phyloP scores from a whole-genome alignment of 2,113 vertebrate genomes.

The Oncorhynchus gorbuscha region DNA sequence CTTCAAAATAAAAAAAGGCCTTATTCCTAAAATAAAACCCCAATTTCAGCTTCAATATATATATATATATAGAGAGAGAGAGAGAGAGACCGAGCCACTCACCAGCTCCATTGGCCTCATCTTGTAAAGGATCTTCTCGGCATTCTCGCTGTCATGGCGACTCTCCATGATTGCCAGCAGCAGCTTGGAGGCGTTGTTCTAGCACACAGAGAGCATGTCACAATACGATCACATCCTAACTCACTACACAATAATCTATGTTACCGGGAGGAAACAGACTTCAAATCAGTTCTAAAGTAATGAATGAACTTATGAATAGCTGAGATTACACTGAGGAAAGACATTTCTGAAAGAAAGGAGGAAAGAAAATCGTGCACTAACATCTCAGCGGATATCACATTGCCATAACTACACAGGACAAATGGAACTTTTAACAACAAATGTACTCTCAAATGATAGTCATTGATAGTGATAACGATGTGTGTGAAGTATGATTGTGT shows the following conservation, averaged over 20 bases:
- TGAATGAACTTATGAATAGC: background rate
- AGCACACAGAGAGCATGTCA: constrained; percentile 44
- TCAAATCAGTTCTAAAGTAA: background rate
- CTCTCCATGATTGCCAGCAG: constrained; percentile 98
- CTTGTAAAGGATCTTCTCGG: constrained; percentile 95
- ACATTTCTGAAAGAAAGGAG: background rate
- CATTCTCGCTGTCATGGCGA: constrained; percentile 95
- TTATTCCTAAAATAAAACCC: too few species aligned
- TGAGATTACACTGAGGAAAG: background rate
- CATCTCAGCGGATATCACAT: too few species aligned
- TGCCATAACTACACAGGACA: too few species aligned
- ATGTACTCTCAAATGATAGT: too few species aligned
- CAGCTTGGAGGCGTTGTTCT: constrained; percentile 98
- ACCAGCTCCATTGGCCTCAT: constrained; percentile 96
- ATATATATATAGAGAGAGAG: too few species aligned
- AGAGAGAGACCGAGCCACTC: constrained; percentile 36
- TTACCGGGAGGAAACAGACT: background rate
- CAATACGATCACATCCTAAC: constrained; percentile 11
- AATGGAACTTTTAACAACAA: too few species aligned
- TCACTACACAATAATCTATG: background rate
- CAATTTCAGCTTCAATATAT: too few species aligned
- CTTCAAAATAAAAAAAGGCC: too few species aligned
- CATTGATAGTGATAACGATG: too few species aligned
- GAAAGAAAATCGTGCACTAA: too few species aligned
- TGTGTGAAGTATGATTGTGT: too few species aligned